Evolutionary conservation across 2,888 invertebrate genomes (phyloP).

Genomic region (Philaethria dido): DNA sequence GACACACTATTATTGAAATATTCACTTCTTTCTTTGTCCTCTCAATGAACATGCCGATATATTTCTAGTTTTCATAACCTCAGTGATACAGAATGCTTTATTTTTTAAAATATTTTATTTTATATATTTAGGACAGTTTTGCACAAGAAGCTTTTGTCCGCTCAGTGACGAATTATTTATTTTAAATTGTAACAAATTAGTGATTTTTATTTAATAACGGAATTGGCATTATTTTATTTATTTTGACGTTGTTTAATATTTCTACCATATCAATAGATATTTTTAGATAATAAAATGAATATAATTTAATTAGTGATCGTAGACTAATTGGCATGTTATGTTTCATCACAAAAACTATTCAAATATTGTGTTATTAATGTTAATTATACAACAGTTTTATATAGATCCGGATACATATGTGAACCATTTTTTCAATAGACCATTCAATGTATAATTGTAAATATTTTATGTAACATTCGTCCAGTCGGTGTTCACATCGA

Average conservation of each 20-base stretch:
- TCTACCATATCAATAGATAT: conserved; percentile 65
- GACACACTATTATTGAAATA: background rate
- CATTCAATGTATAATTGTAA: conserved; percentile 58
- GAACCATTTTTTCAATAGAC: conserved; percentile 7
- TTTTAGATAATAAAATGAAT: conserved; percentile 47
- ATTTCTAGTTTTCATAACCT: conserved; percentile 28
- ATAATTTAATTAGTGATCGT: conserved; percentile 54
- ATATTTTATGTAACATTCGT: conserved; percentile 71
- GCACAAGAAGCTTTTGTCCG: conserved; percentile 12
- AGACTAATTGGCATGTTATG: conserved; percentile 53
- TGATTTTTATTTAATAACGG: conserved; percentile 38
- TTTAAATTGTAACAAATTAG: conserved; percentile 34
- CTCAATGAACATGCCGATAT: background rate
- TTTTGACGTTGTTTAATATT: conserved; percentile 54
- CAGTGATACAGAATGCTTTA: conserved; percentile 34
- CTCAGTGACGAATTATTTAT: conserved; percentile 33
- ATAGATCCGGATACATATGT: background rate
- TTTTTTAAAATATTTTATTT: conserved; percentile 25
- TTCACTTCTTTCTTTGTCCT: background rate
- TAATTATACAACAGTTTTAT: background rate
- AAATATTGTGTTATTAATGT: conserved; percentile 23
- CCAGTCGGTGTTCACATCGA: conserved; percentile 58
- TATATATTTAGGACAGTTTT: conserved; percentile 5
- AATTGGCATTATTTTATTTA: conserved; percentile 45
- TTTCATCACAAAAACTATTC: conserved; percentile 56